These are phyloP conservation scores for Oncorhynchus keta DNA, from an alignment of 2,113 vertebrate genomes.

Conservation along the genomic window DNA sequence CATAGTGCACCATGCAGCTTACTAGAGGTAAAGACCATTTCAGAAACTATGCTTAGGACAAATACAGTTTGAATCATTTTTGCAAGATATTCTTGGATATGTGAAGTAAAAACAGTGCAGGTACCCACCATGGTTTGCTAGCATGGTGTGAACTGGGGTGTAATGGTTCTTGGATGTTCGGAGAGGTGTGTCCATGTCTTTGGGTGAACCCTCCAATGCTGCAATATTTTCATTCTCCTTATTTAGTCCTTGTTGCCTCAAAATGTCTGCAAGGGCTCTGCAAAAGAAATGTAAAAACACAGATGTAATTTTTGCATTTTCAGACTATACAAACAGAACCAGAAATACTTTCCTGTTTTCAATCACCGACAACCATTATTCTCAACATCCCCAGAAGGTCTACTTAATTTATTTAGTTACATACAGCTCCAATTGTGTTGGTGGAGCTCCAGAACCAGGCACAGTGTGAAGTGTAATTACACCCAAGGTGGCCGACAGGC, in stretches of 20 bases:
- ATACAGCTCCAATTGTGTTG: constrained; percentile 32
- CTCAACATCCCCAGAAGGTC: constrained; percentile 16
- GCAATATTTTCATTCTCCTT: constrained; percentile 91
- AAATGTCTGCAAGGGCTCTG: constrained; percentile 96
- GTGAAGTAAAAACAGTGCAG: neutral
- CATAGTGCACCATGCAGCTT: neutral
- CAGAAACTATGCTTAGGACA: neutral
- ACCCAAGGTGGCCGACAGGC: constrained; percentile 23
- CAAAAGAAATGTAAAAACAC: constrained; percentile 33
- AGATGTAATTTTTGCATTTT: neutral
- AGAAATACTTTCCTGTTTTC: neutral
- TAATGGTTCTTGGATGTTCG: constrained; percentile 94
- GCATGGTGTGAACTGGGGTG: constrained; percentile 86
- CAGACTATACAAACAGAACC: neutral
- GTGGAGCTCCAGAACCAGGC: neutral
- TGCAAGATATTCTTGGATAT: neutral
- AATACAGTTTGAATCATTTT: neutral
- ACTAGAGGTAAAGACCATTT: neutral
- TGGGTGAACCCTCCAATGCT: constrained; percentile 87
- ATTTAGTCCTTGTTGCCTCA: constrained; percentile 93
- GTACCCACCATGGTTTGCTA: constrained; percentile 83
- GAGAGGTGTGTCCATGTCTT: constrained; percentile 89
- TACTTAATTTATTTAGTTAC: constrained; percentile 37
- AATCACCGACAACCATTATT: constrained; percentile 13
- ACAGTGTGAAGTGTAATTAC: constrained; percentile 45